Evolutionary conservation across 2,113 vertebrate species (phyloP), one percentile per base, ranked within the genome.

Genomic region (Picathartes gymnocephalus): DNA sequence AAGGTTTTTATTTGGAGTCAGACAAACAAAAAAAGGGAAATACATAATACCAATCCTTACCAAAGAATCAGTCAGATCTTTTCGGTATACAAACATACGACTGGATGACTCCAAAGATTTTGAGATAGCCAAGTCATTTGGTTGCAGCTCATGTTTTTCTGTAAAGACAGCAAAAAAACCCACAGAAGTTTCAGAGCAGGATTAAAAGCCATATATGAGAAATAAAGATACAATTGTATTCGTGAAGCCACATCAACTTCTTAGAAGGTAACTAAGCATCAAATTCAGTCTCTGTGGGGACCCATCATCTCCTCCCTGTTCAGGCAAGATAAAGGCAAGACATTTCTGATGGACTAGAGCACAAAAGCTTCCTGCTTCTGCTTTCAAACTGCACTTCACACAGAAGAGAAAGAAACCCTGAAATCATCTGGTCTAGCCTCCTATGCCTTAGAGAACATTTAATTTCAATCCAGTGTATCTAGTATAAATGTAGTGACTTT

Each of bases 121-220:
- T 25, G 99, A 98, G 90, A 99, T 97, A 61, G 98, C 98, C 94
- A 98, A 93, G 96, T 99, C 99, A 94, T 98, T 97, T 82, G 98
- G 98, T 93, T 98, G 98, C 87, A 99, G 97, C 90, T 98, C 98
- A 81, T 98, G 98, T 88, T 99, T 98, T 89, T 98, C 99, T 99
- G 97, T 95, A 97, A 95, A 94, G 87, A 54, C 31, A 90, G 44
- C 51, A 85, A 65, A 65, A 68, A 84, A 56, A 33, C 2, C 30
- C 33, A 54, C 7, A 81, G 72, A 81, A 72, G 31, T 82, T 93
- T 86, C 61, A 95, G 42, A 83, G 64, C 44, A 90, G 27, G 19
- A 93, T 15, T 39, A 60, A 48, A 93, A 35, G 60, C 16, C 39
- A 4, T 19, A 72, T 7, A 28, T 33, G 66, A 83, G 27, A 69